Base-by-base conservation (phyloP, 1,140 invertebrate species). In the Bombus fervidus region DNA sequence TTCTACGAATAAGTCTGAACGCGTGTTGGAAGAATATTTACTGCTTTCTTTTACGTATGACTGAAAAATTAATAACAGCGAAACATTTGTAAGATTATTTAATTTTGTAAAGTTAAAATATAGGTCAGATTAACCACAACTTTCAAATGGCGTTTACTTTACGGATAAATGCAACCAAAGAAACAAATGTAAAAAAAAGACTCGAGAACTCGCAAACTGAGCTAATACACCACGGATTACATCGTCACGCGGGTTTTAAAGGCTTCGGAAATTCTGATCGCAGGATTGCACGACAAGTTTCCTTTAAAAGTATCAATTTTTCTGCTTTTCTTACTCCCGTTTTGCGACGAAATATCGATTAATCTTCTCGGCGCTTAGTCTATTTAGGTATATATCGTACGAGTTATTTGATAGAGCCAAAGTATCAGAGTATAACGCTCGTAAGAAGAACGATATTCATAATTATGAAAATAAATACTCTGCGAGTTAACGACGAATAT, bases 71-170 rank as follows among this genome's bases (percentile, higher is more conserved):
- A 22, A 22, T 6, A 53, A 22, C 18, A 53, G 18, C 1, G 18
- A 22, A 22, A 53, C 6, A 22, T 53, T 53, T 6, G 18, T 53
- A 53, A 0, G 18, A 22, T 53, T 53, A 8, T 53, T 53, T 8
- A 8, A 0, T 22, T 53, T 22, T 12, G 22, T 28, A 25, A 9
- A 62, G n/a, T 59, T 15, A 2, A 37, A 82, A 88, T 88, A 64
- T 80, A 86, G 74, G 69, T 88, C 79, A 57, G 28, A 85, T 83
- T 73, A 75, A 64, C 80, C 82, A 74, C n/a, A 74, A 77, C 18
- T 74, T 37, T 66, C 62, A 43, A 81, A n/a, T 41, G 59, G 37
- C 71, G 66, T 80, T 66, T 73, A 68, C 2, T 22, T 53, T 53
- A 22, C 47, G 47, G 18, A 53, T 53, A 53, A 53, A 53, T 53